Evolutionary conservation across 2,113 vertebrate species (phyloP).

Genomic region (Ptychochromis oligacanthus): DNA sequence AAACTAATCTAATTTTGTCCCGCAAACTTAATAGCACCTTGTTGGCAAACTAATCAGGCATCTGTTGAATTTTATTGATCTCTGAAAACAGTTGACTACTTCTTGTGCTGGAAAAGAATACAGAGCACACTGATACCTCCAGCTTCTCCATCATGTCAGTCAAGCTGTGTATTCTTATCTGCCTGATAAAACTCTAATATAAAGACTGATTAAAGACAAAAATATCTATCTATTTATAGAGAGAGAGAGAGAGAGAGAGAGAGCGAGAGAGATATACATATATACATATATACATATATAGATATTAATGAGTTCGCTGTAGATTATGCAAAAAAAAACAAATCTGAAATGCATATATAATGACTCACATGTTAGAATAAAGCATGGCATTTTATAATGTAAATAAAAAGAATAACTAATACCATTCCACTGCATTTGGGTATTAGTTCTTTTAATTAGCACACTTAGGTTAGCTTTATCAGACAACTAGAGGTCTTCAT

Average conservation of each 20-base stretch:
- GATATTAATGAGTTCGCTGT: not conserved
- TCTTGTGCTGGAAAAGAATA: slow-evolving; percentile 43
- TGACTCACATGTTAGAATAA: not conserved
- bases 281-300: too few relatives aligned
- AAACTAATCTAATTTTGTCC: slow-evolving; percentile 42
- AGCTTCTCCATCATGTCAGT: slow-evolving; percentile 6
- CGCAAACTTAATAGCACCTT: slow-evolving; percentile 27
- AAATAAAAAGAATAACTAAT: not conserved
- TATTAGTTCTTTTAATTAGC: slow-evolving; percentile 7
- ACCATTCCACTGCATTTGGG: not conserved
- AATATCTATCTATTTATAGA: too few relatives aligned
- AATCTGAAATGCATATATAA: not conserved
- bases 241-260: too few relatives aligned
- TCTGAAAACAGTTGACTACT: slow-evolving; percentile 27
- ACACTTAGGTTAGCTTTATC: not conserved
- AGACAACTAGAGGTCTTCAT: not conserved
- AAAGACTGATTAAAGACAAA: not conserved
- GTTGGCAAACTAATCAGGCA: slow-evolving; percentile 50
- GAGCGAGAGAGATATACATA: too few relatives aligned
- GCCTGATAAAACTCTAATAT: not conserved
- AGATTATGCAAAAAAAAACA: not conserved
- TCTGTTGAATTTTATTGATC: slow-evolving; percentile 54
- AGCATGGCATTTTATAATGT: not conserved
- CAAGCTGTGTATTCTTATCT: not conserved
- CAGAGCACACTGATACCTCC: not conserved